Evolutionary conservation across 2,797 vertebrate genomes (phyloP).

Genomic region (Eulemur mongoz): DNA sequence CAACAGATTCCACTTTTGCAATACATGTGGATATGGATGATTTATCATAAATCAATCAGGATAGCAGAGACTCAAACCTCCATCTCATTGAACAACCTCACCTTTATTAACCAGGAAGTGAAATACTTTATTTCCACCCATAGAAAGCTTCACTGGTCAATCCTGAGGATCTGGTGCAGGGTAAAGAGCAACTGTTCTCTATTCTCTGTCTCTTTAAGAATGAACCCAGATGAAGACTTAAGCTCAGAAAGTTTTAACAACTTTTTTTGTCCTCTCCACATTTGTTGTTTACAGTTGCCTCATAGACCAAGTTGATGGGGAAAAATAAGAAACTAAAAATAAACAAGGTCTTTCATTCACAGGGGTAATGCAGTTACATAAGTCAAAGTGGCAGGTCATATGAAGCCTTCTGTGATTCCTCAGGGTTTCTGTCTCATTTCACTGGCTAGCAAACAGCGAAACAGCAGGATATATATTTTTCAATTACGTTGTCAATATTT

Average conservation of each 20-base stretch:
- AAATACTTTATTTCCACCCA: background rate
- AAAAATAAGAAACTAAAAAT: slow-evolving; percentile 72
- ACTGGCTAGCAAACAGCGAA: slow-evolving; percentile 60
- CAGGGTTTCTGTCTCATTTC: slow-evolving; percentile 65
- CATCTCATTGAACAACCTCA: background rate
- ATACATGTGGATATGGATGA: background rate
- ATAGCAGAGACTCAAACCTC: background rate
- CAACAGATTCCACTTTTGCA: background rate
- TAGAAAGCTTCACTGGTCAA: rapidly evolving
- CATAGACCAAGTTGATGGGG: slow-evolving; percentile 41
- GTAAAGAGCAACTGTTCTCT: background rate
- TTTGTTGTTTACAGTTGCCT: slow-evolving; percentile 62
- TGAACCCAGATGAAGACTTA: slow-evolving; percentile 19
- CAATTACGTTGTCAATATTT: slow-evolving; percentile 73
- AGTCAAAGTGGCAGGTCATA: slow-evolving; percentile 75
- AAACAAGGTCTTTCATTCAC: slow-evolving; percentile 51
- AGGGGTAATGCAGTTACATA: slow-evolving; percentile 65
- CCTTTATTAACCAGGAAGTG: background rate
- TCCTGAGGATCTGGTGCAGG: background rate
- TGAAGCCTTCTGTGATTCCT: slow-evolving; percentile 65
- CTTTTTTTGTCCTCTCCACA: slow-evolving; percentile 34
- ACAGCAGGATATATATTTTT: slow-evolving; percentile 76
- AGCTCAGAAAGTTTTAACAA: slow-evolving; percentile 41
- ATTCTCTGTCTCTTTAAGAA: slow-evolving; percentile 43
- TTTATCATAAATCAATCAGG: background rate